Evolutionary conservation across 2,113 vertebrate genomes (phyloP).

Genomic region (Xyliphius kryptos): DNA sequence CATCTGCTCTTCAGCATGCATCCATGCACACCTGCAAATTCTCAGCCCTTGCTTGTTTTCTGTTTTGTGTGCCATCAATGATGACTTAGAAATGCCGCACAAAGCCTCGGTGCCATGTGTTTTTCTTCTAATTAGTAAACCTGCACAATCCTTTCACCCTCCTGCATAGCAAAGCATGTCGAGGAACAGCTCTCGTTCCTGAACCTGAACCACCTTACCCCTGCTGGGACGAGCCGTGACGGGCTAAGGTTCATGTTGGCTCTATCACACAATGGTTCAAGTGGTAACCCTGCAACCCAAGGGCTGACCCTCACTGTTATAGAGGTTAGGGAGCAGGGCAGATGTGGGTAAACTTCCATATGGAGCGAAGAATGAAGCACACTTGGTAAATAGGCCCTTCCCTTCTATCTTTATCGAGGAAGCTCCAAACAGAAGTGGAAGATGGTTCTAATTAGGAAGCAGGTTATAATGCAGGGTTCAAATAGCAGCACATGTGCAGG

Average conservation of each 20-base stretch:
- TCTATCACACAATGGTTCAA: slow-evolving; percentile 59
- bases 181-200: slow-evolving; percentile 60
- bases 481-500: too few relatives aligned
- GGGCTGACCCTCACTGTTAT: slow-evolving; percentile 61
- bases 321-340: slow-evolving; percentile 63
- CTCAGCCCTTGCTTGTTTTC: slow-evolving; percentile 52
- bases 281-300: slow-evolving; percentile 60
- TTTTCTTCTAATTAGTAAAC: slow-evolving; percentile 62
- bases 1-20: slow-evolving; percentile 49
- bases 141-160: slow-evolving; percentile 56
- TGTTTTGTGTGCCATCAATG: slow-evolving; percentile 54
- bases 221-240: slow-evolving; percentile 48
- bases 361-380: slow-evolving; percentile 59
- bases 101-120: slow-evolving; percentile 58
- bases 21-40: slow-evolving; percentile 63
- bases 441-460: slow-evolving; percentile 64
- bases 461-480: slow-evolving; percentile 52
- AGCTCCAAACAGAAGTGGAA: slow-evolving; percentile 53
- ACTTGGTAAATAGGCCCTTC: slow-evolving; percentile 61
- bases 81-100: slow-evolving; percentile 52
- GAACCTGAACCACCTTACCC: slow-evolving; percentile 58
- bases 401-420: slow-evolving; percentile 46
- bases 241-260: slow-evolving; percentile 59
- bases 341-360: slow-evolving; percentile 69
- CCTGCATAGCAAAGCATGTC: slow-evolving; percentile 49